A percentile compares a stretch with the other conserved stretches of the same genome.
Evolutionary conservation across 37 sponge, comb jelly and placozoan genomes (phyloP).

Genomic region (Aphrocallistes beatrix): DNA sequence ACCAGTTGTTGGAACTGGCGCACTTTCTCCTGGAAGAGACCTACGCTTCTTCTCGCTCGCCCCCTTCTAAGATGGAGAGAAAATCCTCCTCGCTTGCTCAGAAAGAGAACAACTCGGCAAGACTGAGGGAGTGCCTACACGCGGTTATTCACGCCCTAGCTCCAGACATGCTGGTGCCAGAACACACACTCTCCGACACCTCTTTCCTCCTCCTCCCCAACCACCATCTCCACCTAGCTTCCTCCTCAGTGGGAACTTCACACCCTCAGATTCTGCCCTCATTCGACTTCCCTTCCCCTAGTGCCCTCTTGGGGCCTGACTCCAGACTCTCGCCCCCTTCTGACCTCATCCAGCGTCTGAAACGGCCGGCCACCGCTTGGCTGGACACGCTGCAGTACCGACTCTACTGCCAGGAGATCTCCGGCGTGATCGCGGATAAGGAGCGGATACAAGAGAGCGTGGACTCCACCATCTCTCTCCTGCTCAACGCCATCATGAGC

Average conservation of each 20-base stretch:
- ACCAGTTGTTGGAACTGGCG: neutral
- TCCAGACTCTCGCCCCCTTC: neutral
- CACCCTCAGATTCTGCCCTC: neutral
- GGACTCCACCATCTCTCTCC: neutral
- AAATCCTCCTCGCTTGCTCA: neutral
- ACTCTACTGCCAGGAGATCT: neutral
- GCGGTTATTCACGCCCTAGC: slow-evolving; percentile 11
- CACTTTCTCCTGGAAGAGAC: neutral
- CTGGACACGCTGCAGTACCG: neutral
- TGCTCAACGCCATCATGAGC: neutral
- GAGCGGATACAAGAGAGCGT: neutral
- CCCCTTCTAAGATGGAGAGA: neutral
- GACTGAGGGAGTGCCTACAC: neutral
- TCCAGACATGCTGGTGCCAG: neutral
- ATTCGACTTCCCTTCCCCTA: neutral
- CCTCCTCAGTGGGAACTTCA: neutral
- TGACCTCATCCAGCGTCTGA: neutral
- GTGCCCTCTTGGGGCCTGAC: neutral
- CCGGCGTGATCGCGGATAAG: neutral
- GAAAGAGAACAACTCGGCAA: neutral
- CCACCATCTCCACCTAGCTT: neutral
- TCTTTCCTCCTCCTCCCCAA: neutral
- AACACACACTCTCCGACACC: neutral
- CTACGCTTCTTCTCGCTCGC: neutral
- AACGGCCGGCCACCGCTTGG: neutral